These are phyloP conservation scores for Philereme vetulata DNA, from an alignment of 2,888 invertebrate species.

Conservation along the genomic window DNA sequence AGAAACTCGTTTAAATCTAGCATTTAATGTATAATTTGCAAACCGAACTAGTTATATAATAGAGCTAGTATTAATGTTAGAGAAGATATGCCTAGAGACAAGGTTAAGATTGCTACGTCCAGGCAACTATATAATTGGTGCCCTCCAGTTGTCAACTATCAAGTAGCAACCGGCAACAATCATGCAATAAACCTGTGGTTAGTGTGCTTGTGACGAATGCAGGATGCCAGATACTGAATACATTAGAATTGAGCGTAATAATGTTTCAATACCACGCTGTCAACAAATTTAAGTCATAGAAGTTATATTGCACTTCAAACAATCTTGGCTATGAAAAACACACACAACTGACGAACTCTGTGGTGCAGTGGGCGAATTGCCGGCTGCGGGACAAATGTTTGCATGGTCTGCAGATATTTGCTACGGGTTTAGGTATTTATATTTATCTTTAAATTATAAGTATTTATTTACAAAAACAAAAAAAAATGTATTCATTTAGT, in stretches of 20 bases:
- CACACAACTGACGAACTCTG: too few relatives aligned
- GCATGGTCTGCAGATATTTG: too few relatives aligned
- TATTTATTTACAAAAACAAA: too few relatives aligned
- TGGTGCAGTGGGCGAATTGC: too few relatives aligned
- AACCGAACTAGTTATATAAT: constrained; percentile 3
- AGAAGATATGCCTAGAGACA: constrained; percentile 34
- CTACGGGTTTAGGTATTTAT: too few relatives aligned
- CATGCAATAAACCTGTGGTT: constrained; percentile 61
- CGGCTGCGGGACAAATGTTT: too few relatives aligned
- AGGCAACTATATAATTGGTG: constrained; percentile 60
- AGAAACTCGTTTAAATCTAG: too few relatives aligned
- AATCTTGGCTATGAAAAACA: not conserved
- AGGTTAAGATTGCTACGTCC: constrained; percentile 53
- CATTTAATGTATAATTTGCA: not conserved
- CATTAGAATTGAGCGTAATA: constrained; percentile 13
- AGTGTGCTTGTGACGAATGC: constrained; percentile 35
- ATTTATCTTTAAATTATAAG: too few relatives aligned
- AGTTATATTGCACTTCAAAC: not conserved
- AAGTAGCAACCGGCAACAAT: constrained; percentile 50
- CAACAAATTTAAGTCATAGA: not conserved
- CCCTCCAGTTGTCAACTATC: constrained; percentile 49
- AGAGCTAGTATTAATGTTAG: constrained; percentile 8
- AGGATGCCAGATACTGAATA: constrained; percentile 16
- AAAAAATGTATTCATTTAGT: too few relatives aligned
- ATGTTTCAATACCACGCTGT: constrained; percentile 3